phyloP scores from a whole-genome alignment of 1,140 invertebrate species.

The Neelides sp. region DNA sequence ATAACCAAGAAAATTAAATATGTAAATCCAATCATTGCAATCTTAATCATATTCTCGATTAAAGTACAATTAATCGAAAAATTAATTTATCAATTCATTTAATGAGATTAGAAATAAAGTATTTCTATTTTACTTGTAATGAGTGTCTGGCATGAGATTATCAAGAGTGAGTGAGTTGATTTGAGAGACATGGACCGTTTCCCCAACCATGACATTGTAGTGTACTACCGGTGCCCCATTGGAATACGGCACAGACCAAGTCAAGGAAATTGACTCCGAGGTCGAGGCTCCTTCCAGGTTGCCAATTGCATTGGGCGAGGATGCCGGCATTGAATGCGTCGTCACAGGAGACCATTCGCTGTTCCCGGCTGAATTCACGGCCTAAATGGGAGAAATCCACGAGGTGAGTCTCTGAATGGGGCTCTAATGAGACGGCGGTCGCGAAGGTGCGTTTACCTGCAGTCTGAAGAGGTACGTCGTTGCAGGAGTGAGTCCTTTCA shows the following conservation, averaged over 20 bases:
- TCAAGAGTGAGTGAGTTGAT: conserved; percentile 34
- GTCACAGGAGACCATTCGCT: conserved; percentile 54
- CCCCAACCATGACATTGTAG: conserved; percentile 58
- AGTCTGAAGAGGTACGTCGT: conserved; percentile 65
- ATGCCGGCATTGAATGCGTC: conserved; percentile 52
- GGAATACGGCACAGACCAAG: conserved; percentile 55
- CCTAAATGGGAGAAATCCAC: conserved; percentile 36
- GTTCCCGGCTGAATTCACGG: conserved; percentile 59
- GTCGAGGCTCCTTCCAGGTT: conserved; percentile 47
- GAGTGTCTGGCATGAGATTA: conserved; percentile 43
- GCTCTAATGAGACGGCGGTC: not conserved
- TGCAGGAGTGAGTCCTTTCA: conserved; percentile 59
- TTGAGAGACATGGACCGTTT: conserved; percentile 16
- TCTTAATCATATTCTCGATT: not conserved
- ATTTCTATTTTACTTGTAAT: conserved; percentile 40
- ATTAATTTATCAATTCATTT: too few species aligned
- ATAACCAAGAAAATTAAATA: conserved; percentile 17
- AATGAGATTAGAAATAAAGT: too few species aligned
- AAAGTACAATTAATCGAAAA: not conserved
- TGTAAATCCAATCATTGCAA: not conserved
- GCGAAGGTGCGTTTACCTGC: conserved; percentile 36
- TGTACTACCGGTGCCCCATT: conserved; percentile 59
- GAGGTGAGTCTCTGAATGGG: conserved; percentile 4
- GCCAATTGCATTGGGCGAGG: conserved; percentile 55
- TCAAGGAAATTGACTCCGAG: conserved; percentile 50